Conservation (phyloP, 2,113 vertebrate genomes). For the Peromyscus maniculatus region DNA sequence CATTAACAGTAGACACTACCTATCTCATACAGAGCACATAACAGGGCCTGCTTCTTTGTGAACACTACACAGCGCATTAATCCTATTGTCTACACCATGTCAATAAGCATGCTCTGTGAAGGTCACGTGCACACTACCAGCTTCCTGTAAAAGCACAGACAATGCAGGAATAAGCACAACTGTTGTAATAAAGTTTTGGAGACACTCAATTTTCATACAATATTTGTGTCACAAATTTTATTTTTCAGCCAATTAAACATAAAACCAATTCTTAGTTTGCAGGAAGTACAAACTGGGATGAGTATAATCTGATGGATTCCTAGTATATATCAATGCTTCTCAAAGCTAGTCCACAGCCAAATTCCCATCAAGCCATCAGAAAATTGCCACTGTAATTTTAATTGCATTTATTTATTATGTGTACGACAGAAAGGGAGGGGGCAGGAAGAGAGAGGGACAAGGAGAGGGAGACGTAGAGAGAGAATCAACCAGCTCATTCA, state of each 20-base stretch:
- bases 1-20: neutral
- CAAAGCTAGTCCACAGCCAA: neutral
- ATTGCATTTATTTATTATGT: neutral
- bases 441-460: neutral
- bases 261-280: neutral
- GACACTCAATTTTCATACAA: conserved; percentile 4
- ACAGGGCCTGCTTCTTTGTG: neutral
- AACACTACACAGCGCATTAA: neutral
- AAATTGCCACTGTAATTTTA: neutral
- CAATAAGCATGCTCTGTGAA: neutral
- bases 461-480: neutral
- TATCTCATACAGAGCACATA: neutral
- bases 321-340: neutral
- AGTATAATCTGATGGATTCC: neutral
- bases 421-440: neutral
- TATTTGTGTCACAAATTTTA: conserved; percentile 5
- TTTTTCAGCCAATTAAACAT: conserved; percentile 11
- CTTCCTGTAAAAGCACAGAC: neutral
- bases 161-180: neutral
- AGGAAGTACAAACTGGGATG: neutral
- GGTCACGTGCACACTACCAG: neutral
- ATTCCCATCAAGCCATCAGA: neutral
- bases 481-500: neutral
- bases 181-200: neutral
- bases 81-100: neutral